These are phyloP conservation scores for Novumbra hubbsi DNA, from an alignment of 2,797 vertebrate species.

Conservation along the genomic window DNA sequence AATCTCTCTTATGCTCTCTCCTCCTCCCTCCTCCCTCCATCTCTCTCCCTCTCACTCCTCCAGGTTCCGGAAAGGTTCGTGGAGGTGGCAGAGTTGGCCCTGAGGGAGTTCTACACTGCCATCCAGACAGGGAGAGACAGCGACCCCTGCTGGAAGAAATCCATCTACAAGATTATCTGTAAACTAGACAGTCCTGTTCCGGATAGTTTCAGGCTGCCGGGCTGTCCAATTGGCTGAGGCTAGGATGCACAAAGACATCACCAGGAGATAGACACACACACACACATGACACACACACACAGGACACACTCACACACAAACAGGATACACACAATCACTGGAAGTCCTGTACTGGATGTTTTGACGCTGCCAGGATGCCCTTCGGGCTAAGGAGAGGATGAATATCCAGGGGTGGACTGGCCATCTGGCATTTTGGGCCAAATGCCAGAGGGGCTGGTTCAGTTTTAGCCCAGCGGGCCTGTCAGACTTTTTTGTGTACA, in stretches of 20 bases:
- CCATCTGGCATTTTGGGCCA: too few relatives aligned
- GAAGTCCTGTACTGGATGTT: background rate
- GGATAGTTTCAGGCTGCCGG: constrained; percentile 77
- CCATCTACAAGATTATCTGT: constrained; percentile 82
- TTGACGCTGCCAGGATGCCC: background rate
- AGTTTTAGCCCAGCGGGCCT: too few relatives aligned
- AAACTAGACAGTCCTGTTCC: constrained; percentile 80
- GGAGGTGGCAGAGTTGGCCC: constrained; percentile 77
- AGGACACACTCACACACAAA: constrained; percentile 7
- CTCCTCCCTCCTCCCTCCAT: background rate
- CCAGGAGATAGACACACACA: constrained; percentile 21
- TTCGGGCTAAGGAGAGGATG: background rate
- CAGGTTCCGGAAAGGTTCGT: constrained; percentile 80
- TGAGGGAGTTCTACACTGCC: constrained; percentile 79
- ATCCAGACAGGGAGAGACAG: constrained; percentile 77
- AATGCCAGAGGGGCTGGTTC: too few relatives aligned
- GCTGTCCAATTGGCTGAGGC: constrained; percentile 71
- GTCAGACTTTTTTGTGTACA: too few relatives aligned
- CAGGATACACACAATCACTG: constrained; percentile 9
- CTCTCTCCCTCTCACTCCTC: background rate
- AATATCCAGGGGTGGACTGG: background rate
- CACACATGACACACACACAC: background rate
- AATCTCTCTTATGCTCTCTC: background rate
- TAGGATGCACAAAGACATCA: constrained; percentile 33
- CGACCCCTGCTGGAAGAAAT: constrained; percentile 85